A percentile compares a stretch with the other conserved stretches of the same genome.
phyloP scores from a whole-genome alignment of 2,888 invertebrate genomes.

The Rhagonycha fulva region DNA sequence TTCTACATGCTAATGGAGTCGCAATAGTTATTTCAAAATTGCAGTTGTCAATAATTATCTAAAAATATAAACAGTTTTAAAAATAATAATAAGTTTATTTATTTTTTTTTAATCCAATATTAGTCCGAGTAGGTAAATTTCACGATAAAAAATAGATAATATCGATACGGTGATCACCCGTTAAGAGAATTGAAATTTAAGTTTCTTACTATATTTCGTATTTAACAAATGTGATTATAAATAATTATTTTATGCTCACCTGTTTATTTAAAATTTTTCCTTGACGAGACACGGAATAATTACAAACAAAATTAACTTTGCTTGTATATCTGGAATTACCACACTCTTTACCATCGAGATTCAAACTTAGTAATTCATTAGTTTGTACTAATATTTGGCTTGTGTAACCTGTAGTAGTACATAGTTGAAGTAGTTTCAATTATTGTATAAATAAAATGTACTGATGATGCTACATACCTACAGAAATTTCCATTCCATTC shows the following conservation, averaged over 20 bases:
- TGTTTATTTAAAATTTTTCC: neutral
- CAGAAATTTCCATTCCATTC: constrained; percentile 1
- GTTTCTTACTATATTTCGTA: too few relatives aligned
- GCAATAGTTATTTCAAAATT: constrained; percentile 12
- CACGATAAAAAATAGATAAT: too few relatives aligned
- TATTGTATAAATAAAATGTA: neutral
- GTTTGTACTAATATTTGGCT: neutral
- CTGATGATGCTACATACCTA: constrained; percentile 6
- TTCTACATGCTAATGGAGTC: constrained; percentile 15
- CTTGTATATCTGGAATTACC: neutral
- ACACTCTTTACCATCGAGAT: constrained; percentile 6
- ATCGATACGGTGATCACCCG: too few relatives aligned
- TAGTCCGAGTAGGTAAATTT: too few relatives aligned
- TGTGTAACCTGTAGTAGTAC: constrained; percentile 7
- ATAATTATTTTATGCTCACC: neutral
- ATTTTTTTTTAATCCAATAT: too few relatives aligned
- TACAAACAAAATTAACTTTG: constrained; percentile 9
- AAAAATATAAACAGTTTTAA: neutral
- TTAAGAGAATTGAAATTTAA: too few relatives aligned
- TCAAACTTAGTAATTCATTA: constrained; percentile 3
- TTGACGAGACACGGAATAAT: neutral
- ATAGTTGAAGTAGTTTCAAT: neutral
- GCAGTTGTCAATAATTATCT: constrained; percentile 7
- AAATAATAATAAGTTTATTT: too few relatives aligned
- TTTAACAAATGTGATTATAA: neutral